Evolutionary conservation across 2,888 invertebrate genomes (phyloP).

Genomic region (Eristalis tenax): DNA sequence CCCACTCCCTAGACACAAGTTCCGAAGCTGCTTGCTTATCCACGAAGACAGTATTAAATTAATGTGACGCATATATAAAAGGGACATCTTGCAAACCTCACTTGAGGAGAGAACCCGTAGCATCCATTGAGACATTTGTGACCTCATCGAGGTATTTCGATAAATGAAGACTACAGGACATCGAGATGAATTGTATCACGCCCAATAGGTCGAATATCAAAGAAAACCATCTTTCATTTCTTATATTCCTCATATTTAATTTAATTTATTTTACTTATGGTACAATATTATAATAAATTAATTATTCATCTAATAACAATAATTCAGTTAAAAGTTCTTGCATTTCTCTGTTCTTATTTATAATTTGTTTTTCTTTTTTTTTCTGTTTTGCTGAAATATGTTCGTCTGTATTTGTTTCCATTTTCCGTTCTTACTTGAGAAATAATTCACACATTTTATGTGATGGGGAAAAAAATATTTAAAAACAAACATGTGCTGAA

Average conservation of each 20-base stretch:
- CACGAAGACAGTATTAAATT: no score
- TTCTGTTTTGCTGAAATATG: slow-evolving; percentile 37
- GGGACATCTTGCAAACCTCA: no score
- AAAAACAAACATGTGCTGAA: not conserved
- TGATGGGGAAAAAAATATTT: not conserved
- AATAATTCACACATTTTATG: not conserved
- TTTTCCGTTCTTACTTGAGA: slow-evolving; percentile 31
- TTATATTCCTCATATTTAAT: slow-evolving; percentile 82
- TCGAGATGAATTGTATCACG: no score
- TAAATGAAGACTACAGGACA: no score
- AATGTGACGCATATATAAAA: no score
- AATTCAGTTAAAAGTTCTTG: slow-evolving; percentile 61
- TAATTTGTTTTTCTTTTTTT: not conserved
- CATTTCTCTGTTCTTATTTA: slow-evolving; percentile 10
- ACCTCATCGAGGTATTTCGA: no score
- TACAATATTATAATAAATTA: slow-evolving; percentile 71
- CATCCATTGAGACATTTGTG: no score
- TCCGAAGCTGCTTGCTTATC: no score
- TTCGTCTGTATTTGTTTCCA: slow-evolving; percentile 5
- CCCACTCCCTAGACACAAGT: no score
- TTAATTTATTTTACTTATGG: slow-evolving; percentile 69
- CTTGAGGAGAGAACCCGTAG: no score
- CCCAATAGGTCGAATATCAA: not conserved
- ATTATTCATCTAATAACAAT: slow-evolving; percentile 73
- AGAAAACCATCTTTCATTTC: not conserved